A percentile compares a stretch with the other conserved stretches of the same genome.
Evolutionary conservation across 2,113 vertebrate genomes (phyloP).

Genomic region (Aleadryas rufinucha): DNA sequence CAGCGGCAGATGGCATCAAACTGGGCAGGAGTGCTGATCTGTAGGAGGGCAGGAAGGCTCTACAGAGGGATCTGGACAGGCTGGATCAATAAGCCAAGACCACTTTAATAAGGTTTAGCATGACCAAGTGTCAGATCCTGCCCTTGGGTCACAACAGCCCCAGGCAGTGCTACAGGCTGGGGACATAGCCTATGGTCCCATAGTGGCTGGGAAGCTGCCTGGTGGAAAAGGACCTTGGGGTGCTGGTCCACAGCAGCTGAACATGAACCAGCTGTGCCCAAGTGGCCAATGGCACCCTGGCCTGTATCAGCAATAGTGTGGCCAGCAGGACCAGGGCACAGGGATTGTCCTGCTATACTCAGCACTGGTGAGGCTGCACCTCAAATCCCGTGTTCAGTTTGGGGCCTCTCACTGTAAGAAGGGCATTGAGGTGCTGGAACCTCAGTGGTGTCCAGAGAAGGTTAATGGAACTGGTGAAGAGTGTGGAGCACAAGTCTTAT

Average conservation of each 20-base stretch:
- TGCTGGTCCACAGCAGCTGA: background rate
- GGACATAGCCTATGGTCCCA: too few relatives aligned
- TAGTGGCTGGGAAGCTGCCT: background rate
- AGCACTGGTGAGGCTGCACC: rapidly evolving
- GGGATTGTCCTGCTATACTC: background rate
- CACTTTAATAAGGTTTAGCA: background rate
- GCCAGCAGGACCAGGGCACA: background rate
- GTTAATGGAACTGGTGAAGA: background rate
- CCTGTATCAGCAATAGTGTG: background rate
- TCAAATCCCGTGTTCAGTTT: background rate
- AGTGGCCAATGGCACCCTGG: background rate
- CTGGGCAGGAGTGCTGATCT: background rate
- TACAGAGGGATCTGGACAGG: background rate
- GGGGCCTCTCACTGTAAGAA: background rate
- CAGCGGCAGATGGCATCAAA: background rate
- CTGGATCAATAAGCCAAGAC: background rate
- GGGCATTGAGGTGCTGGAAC: background rate
- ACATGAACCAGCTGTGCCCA: background rate
- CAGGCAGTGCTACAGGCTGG: background rate
- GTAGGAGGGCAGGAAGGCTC: background rate
- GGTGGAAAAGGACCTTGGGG: background rate
- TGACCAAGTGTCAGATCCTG: rapidly evolving
- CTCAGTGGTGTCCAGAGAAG: background rate
- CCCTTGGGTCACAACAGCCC: background rate
- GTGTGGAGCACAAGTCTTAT: background rate